phyloP scores from a whole-genome alignment of 1,140 invertebrate species.

The Sycophila sp. region DNA sequence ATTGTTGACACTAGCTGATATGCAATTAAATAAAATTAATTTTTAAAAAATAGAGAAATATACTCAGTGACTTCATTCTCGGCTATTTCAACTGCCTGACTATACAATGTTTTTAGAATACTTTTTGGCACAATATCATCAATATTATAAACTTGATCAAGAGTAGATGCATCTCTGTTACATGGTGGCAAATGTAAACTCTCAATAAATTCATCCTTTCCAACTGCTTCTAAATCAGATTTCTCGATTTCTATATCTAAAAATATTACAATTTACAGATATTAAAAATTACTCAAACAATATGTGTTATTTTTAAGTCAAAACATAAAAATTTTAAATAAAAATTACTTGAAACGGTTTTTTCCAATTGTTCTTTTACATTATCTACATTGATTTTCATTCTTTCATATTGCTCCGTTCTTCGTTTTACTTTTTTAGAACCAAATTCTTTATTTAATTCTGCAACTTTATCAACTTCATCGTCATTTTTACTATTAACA shows the following conservation, averaged over 20 bases:
- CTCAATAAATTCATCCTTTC: constrained; percentile 41
- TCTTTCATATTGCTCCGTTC: constrained; percentile 64
- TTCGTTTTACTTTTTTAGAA: constrained; percentile 64
- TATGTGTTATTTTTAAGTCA: neutral
- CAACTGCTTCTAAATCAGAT: constrained; percentile 41
- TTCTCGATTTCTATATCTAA: constrained; percentile 53
- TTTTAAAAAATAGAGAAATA: no score
- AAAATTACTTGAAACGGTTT: constrained; percentile 61
- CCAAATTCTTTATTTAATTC: constrained; percentile 67
- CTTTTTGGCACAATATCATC: constrained; percentile 61
- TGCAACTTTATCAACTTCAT: constrained; percentile 41
- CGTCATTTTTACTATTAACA: constrained; percentile 20
- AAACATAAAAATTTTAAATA: neutral
- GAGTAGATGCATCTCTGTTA: constrained; percentile 60
- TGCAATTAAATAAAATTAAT: constrained; percentile 20
- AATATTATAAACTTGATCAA: constrained; percentile 63
- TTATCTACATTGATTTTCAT: constrained; percentile 63
- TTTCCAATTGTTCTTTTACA: constrained; percentile 63
- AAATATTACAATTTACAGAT: constrained; percentile 19
- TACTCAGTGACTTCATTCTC: constrained; percentile 43
- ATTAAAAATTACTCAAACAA: neutral
- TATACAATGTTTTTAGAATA: constrained; percentile 57
- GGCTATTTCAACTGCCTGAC: constrained; percentile 46
- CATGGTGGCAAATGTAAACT: constrained; percentile 55
- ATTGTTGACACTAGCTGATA: no score